phyloP scores from a whole-genome alignment of 2,113 vertebrate genomes.

The Forbesichthys agassizii region DNA sequence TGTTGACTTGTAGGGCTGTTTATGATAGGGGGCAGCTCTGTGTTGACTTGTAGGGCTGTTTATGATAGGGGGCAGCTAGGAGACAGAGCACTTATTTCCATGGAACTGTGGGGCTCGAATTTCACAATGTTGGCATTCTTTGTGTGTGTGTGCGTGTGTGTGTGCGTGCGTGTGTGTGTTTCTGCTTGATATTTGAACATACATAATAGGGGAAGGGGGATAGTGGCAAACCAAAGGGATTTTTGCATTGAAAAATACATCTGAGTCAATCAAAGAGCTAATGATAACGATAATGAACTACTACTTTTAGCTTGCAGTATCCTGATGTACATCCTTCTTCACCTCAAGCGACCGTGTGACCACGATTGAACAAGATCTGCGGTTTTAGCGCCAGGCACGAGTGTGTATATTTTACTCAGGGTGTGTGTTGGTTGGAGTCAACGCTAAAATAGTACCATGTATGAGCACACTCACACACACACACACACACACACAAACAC shows the following conservation, averaged over 20 bases:
- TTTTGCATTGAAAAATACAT: not conserved
- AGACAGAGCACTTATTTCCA: slow-evolving; percentile 28
- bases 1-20: not conserved
- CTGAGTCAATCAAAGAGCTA: not conserved
- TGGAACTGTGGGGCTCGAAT: slow-evolving; percentile 39
- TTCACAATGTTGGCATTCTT: slow-evolving; percentile 58
- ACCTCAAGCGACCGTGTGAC: not conserved
- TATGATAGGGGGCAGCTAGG: not conserved
- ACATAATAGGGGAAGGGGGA: not conserved
- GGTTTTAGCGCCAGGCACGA: not conserved
- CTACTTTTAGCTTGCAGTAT: not conserved
- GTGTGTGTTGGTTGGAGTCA: not conserved
- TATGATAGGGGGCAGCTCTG: not conserved
- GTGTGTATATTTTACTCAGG: not conserved
- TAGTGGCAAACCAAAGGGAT: not conserved
- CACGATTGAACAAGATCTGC: not conserved
- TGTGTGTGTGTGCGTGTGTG: not conserved
- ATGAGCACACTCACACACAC: not conserved
- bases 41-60: not conserved
- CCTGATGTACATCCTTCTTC: not conserved
- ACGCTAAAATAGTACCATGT: not conserved
- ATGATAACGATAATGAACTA: not conserved
- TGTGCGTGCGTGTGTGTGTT: not conserved
- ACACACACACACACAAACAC: slow-evolving; percentile 1
- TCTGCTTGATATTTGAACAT: slow-evolving; percentile 20